Evolutionary conservation across 2,113 vertebrate species (phyloP).

Genomic region (Sporophila hypoxantha): DNA sequence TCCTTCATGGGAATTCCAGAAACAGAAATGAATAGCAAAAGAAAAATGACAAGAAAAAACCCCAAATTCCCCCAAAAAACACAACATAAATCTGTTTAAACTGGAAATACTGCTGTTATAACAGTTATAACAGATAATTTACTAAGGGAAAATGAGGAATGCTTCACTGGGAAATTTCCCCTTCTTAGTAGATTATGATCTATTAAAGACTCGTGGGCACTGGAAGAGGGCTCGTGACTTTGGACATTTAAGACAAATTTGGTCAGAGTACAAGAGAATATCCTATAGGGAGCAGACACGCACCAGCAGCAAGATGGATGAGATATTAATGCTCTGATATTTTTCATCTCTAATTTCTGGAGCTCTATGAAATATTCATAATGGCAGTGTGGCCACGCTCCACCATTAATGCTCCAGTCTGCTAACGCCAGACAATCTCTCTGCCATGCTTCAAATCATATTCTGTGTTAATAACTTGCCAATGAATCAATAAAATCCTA

Average conservation of each 20-base stretch:
- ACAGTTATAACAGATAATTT: not conserved
- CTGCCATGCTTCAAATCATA: not conserved
- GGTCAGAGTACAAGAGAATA: not conserved
- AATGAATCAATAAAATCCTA: constrained; percentile 39
- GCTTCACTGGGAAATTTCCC: not conserved
- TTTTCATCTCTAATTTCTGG: constrained; percentile 22
- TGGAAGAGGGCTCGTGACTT: not conserved
- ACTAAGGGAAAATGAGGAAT: not conserved
- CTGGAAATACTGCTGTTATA: not conserved
- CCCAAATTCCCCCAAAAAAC: accelerated
- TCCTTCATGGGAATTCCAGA: not conserved
- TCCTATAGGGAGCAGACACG: not conserved
- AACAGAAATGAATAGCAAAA: not conserved
- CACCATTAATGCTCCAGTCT: not conserved
- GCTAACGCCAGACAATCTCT: not conserved
- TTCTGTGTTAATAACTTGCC: constrained; percentile 30
- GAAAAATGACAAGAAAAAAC: not conserved
- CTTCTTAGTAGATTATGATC: not conserved
- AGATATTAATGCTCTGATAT: constrained; percentile 11
- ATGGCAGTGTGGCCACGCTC: not conserved
- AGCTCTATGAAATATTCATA: constrained; percentile 41
- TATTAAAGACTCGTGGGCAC: not conserved
- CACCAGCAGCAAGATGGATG: constrained; percentile 10
- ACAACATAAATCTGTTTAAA: not conserved
- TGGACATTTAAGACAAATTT: not conserved